Evolutionary conservation across 2,113 vertebrate genomes (phyloP), one percentile per base, ranked within the genome.

Genomic region (Tychaedon coryphoeus): DNA sequence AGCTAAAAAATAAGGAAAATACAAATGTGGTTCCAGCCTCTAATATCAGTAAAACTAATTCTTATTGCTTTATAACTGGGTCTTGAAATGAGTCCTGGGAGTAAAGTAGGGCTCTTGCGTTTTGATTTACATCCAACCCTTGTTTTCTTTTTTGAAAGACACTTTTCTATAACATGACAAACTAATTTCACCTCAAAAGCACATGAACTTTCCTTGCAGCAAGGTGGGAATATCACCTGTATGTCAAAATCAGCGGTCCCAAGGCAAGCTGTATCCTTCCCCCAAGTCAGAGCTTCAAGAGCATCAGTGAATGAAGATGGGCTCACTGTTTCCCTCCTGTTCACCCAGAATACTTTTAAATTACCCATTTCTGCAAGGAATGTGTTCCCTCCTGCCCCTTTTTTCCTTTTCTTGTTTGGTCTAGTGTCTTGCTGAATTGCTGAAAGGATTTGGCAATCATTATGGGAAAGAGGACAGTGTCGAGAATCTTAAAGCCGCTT

Each of bases 31-130:
- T 93, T 79, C 34, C 81, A 62, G 43, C 40, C 50, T 85, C 34
- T 83, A 66, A 47, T 61, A 42, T 57, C 26, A 70, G 67, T 86
- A 88, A 83, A 83, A 93, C 33, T 13, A 79, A 66, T 66, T 66
- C 16, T 66, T 80, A 29, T 8, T 66, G 42, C 47, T 80, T 61
- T 93, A 22, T 48, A 54, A 33, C 50, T 34, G 26, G 45, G 47
- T 61, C 57, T 91, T 91, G 74, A 95, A 86, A 80, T 81, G 58
- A 74, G 28, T 25, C 23, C 8, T 53, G 11, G 6, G 14, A 91
- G 20, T 43, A 72, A 58, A 65, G 26, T 24, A 42, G 14, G 19
- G 33, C 29, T 86, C n/a, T 66, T 12, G 20, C 9, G 17, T 48
- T 96, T 88, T 58, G 20, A 50, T 88, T 93, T 90, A 62, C 34